Base-by-base conservation (phyloP, 2,797 vertebrate genomes). In the Lemur catta region DNA sequence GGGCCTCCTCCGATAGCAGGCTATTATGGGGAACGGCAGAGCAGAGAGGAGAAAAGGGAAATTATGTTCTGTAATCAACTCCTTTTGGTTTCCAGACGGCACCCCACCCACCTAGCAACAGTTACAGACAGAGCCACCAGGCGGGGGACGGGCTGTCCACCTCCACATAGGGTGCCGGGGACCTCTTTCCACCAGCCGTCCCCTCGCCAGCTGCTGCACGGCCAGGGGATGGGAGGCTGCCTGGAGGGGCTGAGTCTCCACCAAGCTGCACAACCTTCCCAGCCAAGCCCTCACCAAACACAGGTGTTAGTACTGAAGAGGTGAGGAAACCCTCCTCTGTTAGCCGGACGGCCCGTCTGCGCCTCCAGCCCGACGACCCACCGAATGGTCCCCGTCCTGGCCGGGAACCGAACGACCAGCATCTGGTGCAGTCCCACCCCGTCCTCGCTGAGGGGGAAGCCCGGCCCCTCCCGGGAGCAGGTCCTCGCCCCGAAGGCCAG, bases 161-260 rank as follows among this genome's bases (percentile, higher is more conserved):
- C 87, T 88, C 85, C 67, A 26, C 57, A 17, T 76, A 78, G 0
- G 38, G 79, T 17, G 30, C 22, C 26, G 89, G 72, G 81, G 55
- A 55, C 22, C 80, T 84, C 41, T 90, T 24, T 76, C 79, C 94
- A 75, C 38, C 63, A 79, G 94, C 82, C 85, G 93, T 52, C 61
- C 46, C 38, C 14, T 18, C 48, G 91, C 69, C 86, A 48, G 94
- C 96, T 88, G 96, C 97, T 95, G 84, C 72, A 84, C 97, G 89
- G 85, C 97, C 95, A 97, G 94, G 82, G 84, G 89, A 93, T 80
- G 96, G 94, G 65, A 94, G 95, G n/a, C 74, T 95, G 97, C 88
- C 90, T 33, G 20, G 78, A 87, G 71, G 28, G 84, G 82, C 75
- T 69, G 93, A 97, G 86, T 84, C 65, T 89, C 79, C 4, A 10